Evolutionary conservation across 2,113 vertebrate species (phyloP).

Genomic region (Plotosus lineatus): DNA sequence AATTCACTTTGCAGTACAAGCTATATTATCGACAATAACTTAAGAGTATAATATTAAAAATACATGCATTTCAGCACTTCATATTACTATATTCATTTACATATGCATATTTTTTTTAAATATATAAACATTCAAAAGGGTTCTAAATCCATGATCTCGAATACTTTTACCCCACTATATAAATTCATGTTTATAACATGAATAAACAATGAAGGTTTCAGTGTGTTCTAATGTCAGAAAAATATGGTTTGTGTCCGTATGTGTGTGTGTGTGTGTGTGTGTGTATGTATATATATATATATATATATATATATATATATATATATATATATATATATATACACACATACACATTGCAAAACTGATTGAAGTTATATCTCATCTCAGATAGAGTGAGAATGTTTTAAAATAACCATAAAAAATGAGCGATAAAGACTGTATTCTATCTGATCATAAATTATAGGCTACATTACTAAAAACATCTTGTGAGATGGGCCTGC

Average conservation of each 20-base stretch:
- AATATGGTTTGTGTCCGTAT: too few species aligned
- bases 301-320: too few species aligned
- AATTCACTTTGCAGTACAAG: neutral
- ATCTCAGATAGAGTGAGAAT: neutral
- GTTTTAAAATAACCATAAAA: neutral
- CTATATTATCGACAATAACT: neutral
- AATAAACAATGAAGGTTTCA: conserved; percentile 14
- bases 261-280: too few species aligned
- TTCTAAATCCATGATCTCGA: neutral
- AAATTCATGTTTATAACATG: neutral
- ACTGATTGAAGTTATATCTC: neutral
- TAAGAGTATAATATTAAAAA: neutral
- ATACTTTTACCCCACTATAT: neutral
- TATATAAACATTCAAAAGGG: too few species aligned
- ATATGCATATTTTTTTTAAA: too few species aligned
- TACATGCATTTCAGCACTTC: neutral
- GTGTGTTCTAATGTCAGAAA: neutral
- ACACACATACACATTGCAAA: too few species aligned
- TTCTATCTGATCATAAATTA: conserved; percentile 26
- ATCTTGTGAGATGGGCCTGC: conserved; percentile 8
- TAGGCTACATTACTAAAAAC: conserved; percentile 26
- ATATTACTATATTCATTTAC: too few species aligned
- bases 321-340: neutral
- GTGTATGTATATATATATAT: neutral
- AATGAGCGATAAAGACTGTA: conserved; percentile 11